Conservation (phyloP, 2,797 vertebrate species). For the Ptychadena robeensis region DNA sequence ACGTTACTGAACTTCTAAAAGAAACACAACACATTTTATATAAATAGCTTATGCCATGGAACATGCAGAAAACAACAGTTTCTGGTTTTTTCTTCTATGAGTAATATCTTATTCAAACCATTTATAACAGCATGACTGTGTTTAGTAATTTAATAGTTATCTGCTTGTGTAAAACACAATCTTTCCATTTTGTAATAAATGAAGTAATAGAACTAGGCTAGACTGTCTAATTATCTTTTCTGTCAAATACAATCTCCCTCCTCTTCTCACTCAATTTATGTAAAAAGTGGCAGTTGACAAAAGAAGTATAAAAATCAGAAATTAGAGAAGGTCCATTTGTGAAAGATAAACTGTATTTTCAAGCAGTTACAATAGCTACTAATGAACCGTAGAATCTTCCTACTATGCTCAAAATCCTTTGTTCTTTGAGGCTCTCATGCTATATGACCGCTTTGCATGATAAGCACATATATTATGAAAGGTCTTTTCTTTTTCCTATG, state of each 20-base stretch:
- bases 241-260: neutral
- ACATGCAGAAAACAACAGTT: conserved; percentile 14
- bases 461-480: too few species aligned
- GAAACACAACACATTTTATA: neutral
- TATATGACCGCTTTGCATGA: neutral
- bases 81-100: neutral
- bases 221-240: conserved; percentile 14
- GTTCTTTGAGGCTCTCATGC: neutral
- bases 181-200: conserved; percentile 31
- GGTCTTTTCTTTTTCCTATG: neutral
- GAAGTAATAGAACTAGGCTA: conserved; percentile 27
- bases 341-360: neutral
- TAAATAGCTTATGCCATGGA: conserved; percentile 14
- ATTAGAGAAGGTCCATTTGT: neutral
- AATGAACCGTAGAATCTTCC: neutral
- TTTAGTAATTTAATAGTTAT: conserved; percentile 20
- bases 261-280: conserved; percentile 4
- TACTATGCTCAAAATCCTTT: neutral
- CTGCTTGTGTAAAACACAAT: conserved; percentile 40
- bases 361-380: neutral
- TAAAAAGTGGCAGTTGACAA: neutral
- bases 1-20: neutral
- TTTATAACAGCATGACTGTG: conserved; percentile 20
- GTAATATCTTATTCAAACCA: conserved; percentile 32
- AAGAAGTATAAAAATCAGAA: neutral